Evolutionary conservation across 2,113 vertebrate species (phyloP).

Genomic region (Tetrax tetrax): DNA sequence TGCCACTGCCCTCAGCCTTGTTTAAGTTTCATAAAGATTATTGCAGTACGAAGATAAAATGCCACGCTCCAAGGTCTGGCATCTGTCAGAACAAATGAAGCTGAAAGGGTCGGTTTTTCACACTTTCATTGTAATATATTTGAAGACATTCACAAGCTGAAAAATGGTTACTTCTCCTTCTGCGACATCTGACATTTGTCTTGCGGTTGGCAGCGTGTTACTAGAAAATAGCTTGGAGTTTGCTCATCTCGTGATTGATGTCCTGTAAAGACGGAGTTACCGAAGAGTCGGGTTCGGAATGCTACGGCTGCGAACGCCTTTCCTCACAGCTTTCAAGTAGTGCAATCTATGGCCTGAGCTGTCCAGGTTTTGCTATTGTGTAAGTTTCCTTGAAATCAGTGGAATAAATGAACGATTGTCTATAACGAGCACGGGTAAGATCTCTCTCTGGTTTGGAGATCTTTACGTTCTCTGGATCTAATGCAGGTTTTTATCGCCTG

Average conservation of each 20-base stretch:
- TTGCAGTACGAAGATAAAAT: constrained; percentile 44
- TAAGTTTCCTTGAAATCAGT: not conserved
- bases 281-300: not conserved
- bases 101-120: not conserved
- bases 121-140: constrained; percentile 6
- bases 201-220: constrained; percentile 54
- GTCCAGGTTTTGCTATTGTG: not conserved
- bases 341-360: not conserved
- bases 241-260: constrained; percentile 62
- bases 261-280: not conserved
- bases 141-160: constrained; percentile 54
- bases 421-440: not conserved
- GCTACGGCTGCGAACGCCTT: not conserved
- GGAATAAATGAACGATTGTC: not conserved
- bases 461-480: not conserved
- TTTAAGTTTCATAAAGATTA: constrained; percentile 37
- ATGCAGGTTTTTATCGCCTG: not conserved
- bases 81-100: constrained; percentile 59
- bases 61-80: not conserved
- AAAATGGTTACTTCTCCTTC: constrained; percentile 47
- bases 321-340: not conserved
- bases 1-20: constrained; percentile 9
- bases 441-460: not conserved
- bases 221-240: constrained; percentile 48
- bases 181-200: constrained; percentile 60